Conservation (phyloP, 1,140 invertebrate genomes). For the Elysia chlorotica region DNA sequence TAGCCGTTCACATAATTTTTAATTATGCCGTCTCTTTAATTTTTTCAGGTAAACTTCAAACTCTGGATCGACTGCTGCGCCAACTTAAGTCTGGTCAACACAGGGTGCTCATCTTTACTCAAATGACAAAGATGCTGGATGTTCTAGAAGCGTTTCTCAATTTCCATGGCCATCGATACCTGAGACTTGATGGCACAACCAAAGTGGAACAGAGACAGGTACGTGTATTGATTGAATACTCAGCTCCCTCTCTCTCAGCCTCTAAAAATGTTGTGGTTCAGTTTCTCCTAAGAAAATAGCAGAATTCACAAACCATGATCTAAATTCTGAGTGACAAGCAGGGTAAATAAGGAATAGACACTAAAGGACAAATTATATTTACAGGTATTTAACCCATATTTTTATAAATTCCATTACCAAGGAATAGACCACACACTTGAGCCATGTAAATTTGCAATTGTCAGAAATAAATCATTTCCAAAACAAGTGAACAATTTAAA, state of each 20-base stretch:
- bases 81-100: slow-evolving; percentile 85
- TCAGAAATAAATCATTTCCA: too few relatives aligned
- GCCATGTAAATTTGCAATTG: too few relatives aligned
- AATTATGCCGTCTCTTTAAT: not conserved
- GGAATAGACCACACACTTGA: too few relatives aligned
- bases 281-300: too few relatives aligned
- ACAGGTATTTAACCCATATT: too few relatives aligned
- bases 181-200: slow-evolving; percentile 96
- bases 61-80: slow-evolving; percentile 81
- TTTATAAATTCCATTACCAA: too few relatives aligned
- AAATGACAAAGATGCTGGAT: slow-evolving; percentile 99
- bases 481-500: too few relatives aligned
- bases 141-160: slow-evolving; percentile 97
- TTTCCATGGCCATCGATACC: slow-evolving; percentile 94
- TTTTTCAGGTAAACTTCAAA: slow-evolving; percentile 69
- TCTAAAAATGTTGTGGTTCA: not conserved
- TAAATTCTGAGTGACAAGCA: too few relatives aligned
- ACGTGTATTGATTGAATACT: slow-evolving; percentile 23
- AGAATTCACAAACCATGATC: too few relatives aligned
- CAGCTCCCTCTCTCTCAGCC: not conserved
- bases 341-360: too few relatives aligned
- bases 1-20: too few relatives aligned
- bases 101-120: slow-evolving; percentile 97
- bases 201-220: slow-evolving; percentile 93
- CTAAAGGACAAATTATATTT: too few relatives aligned